phyloP scores from a whole-genome alignment of 2,797 vertebrate species.

The Bradypus variegatus region DNA sequence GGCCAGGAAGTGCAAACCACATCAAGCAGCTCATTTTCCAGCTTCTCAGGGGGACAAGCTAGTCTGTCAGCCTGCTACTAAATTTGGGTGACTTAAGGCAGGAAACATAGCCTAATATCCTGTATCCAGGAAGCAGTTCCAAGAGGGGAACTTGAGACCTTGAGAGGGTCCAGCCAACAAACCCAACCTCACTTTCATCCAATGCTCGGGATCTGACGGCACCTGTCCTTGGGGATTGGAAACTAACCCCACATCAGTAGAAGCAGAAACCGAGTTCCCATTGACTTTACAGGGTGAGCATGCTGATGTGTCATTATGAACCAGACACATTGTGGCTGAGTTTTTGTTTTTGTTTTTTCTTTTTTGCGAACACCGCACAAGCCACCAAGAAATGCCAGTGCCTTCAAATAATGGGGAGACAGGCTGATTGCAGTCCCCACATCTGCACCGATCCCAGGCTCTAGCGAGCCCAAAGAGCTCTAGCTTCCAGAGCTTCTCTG shows the following conservation, averaged over 20 bases:
- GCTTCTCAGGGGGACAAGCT: not conserved
- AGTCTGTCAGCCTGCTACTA: no score
- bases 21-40: rapidly evolving
- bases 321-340: not conserved
- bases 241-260: no score
- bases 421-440: not conserved
- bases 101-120: not conserved
- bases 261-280: not conserved
- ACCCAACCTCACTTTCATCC: not conserved
- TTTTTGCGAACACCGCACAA: no score
- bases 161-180: not conserved
- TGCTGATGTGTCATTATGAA: not conserved
- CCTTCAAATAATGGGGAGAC: not conserved
- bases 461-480: not conserved
- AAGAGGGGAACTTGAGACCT: not conserved
- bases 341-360: no score
- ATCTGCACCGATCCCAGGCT: rapidly evolving
- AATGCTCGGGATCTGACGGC: no score
- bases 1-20: no score
- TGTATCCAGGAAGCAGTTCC: not conserved
- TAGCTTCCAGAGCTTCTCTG: not conserved
- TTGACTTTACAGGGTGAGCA: rapidly evolving
- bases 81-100: rapidly evolving
- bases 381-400: not conserved
- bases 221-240: not conserved